A percentile compares a stretch with the other conserved stretches of the same genome.
phyloP scores from a whole-genome alignment of 2,888 invertebrate species.

The Dione vanillae region DNA sequence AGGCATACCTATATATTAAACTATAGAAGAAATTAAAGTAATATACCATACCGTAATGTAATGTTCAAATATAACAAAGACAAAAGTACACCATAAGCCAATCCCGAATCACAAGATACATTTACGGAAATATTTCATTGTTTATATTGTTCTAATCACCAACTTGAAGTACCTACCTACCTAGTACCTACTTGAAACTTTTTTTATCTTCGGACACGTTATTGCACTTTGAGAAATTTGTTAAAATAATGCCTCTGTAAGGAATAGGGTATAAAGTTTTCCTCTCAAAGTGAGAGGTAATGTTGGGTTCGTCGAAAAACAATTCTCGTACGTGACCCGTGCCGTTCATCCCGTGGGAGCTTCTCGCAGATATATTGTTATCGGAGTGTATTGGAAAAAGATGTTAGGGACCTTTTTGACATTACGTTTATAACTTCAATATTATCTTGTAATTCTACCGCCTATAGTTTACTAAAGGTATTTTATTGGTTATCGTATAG shows the following conservation, averaged over 20 bases:
- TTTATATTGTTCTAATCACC: slow-evolving; percentile 20
- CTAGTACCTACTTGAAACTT: slow-evolving; percentile 12
- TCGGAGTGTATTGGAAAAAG: slow-evolving; percentile 46
- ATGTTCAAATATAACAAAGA: not conserved
- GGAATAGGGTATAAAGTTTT: slow-evolving; percentile 42
- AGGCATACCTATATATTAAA: too few relatives aligned
- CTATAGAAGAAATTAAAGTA: not conserved
- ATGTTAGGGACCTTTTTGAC: slow-evolving; percentile 53
- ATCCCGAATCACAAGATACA: not conserved
- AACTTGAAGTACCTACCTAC: not conserved
- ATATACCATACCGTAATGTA: not conserved
- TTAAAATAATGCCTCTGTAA: slow-evolving; percentile 42
- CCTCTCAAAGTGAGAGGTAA: slow-evolving; percentile 55
- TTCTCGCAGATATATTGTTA: slow-evolving; percentile 71
- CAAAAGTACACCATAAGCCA: not conserved
- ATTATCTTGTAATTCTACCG: not conserved
- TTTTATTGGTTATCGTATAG: not conserved
- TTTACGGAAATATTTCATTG: not conserved
- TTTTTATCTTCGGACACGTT: slow-evolving; percentile 29
- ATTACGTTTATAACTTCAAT: slow-evolving; percentile 67
- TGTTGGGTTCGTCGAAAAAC: slow-evolving; percentile 71
- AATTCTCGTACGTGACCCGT: slow-evolving; percentile 73
- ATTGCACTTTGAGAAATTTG: slow-evolving; percentile 37
- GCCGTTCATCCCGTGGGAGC: slow-evolving; percentile 65
- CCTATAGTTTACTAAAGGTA: not conserved